Percentiles rank a stretch among this genome's conserved stretches.
Conservation (phyloP, 2,888 invertebrate genomes). For the Phengaris alcon region DNA sequence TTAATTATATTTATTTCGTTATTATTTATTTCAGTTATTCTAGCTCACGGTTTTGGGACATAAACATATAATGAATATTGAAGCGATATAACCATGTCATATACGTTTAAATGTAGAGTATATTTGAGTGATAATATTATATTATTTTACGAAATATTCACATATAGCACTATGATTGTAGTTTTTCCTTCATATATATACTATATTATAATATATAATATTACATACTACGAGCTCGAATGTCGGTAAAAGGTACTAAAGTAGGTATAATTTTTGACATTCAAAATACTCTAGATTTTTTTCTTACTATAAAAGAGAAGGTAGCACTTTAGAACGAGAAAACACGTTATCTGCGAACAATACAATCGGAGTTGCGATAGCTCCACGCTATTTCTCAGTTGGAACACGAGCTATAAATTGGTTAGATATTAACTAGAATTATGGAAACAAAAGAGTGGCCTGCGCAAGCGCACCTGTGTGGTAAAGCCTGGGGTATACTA, state of each 20-base stretch:
- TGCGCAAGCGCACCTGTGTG: slow-evolving; percentile 33
- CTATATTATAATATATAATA: too few species aligned
- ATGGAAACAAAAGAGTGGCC: slow-evolving; percentile 47
- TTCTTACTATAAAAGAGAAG: not conserved
- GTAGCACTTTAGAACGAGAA: slow-evolving; percentile 6
- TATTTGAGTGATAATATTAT: not conserved
- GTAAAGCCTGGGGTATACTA: slow-evolving; percentile 30
- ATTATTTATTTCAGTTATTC: too few species aligned
- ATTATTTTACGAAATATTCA: not conserved
- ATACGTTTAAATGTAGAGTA: not conserved
- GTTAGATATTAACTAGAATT: slow-evolving; percentile 33
- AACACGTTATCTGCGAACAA: not conserved
- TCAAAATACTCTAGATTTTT: not conserved
- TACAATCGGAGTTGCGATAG: slow-evolving; percentile 13
- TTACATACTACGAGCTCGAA: too few species aligned
- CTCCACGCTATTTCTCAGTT: slow-evolving; percentile 19
- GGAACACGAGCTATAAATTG: slow-evolving; percentile 32
- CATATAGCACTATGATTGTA: not conserved
- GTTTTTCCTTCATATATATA: too few species aligned
- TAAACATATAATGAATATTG: slow-evolving; percentile 11
- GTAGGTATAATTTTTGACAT: not conserved
- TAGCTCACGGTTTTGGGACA: not conserved
- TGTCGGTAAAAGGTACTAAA: too few species aligned
- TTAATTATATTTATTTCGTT: too few species aligned
- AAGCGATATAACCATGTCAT: not conserved